phyloP scores from a whole-genome alignment of 2,113 vertebrate genomes.

The Nanorana parkeri region DNA sequence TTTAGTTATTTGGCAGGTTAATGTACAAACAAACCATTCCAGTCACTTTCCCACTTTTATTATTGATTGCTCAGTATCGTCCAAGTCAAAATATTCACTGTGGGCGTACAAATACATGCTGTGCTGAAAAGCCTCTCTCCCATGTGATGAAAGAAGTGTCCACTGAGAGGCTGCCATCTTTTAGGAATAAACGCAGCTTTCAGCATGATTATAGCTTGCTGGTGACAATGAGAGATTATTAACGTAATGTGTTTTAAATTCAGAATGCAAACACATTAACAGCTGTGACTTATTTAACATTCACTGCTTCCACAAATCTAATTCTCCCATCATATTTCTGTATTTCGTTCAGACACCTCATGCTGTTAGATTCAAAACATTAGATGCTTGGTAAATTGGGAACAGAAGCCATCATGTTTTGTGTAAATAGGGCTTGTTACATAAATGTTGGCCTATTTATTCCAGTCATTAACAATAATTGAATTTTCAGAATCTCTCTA shows the following conservation, averaged over 20 bases:
- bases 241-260: neutral
- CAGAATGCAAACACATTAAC: neutral
- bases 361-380: neutral
- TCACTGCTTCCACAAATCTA: neutral
- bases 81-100: neutral
- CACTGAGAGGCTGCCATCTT: neutral
- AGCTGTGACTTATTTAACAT: neutral
- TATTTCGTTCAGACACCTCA: neutral
- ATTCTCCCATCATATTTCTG: neutral
- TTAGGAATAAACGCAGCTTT: neutral
- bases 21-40: slow-evolving; percentile 6
- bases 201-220: neutral
- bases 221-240: neutral
- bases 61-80: neutral
- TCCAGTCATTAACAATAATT: neutral
- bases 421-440: slow-evolving; percentile 11
- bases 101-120: slow-evolving; percentile 2
- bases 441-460: neutral
- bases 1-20: neutral
- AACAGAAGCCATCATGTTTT: neutral
- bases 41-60: neutral
- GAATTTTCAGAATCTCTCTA: neutral
- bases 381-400: neutral
- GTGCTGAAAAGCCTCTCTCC: neutral
- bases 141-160: neutral